phyloP scores from a whole-genome alignment of 2,113 vertebrate species.

The Dicaeum eximium region DNA sequence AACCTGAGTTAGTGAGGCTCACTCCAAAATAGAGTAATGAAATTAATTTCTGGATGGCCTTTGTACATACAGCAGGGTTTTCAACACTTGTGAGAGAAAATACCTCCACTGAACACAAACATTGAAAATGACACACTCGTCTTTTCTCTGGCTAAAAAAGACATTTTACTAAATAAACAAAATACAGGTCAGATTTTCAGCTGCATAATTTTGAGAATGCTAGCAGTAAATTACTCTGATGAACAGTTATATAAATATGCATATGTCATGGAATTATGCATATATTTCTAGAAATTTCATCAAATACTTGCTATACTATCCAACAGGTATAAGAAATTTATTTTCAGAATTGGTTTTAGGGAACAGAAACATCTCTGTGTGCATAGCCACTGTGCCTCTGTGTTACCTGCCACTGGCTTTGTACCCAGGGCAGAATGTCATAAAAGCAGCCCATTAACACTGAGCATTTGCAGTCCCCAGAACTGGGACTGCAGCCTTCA shows the following conservation, averaged over 20 bases:
- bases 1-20: constrained; percentile 1
- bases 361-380: not conserved
- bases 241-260: not conserved
- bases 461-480: not conserved
- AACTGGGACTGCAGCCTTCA: not conserved
- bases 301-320: not conserved
- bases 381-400: too few relatives aligned
- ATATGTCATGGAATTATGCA: not conserved
- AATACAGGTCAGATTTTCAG: not conserved
- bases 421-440: not conserved
- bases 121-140: not conserved
- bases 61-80: not conserved
- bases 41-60: constrained; percentile 22
- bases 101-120: not conserved
- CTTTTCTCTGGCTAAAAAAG: not conserved
- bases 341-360: not conserved
- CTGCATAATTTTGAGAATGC: not conserved
- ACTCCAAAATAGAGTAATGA: not conserved
- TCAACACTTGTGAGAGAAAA: not conserved
- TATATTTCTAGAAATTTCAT: not conserved
- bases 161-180: not conserved
- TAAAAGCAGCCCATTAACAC: not conserved
- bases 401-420: not conserved
- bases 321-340: not conserved
- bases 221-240: not conserved